These are phyloP conservation scores for Lagenorhynchus albirostris DNA, from an alignment of 2,113 vertebrate species.

Conservation along the genomic window DNA sequence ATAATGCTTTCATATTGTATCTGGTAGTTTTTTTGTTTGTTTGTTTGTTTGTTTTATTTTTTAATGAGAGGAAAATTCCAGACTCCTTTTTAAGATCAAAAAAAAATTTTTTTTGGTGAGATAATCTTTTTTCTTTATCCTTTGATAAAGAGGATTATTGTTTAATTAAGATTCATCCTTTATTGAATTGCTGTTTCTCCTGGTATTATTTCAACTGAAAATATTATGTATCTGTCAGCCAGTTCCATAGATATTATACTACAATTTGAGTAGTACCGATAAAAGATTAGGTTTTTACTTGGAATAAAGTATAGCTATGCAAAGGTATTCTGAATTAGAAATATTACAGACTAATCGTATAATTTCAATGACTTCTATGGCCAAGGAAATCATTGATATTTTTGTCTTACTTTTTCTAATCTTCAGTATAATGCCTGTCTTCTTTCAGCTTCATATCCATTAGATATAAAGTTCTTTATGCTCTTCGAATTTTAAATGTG, in stretches of 20 bases:
- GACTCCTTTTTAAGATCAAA: neutral
- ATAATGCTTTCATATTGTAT: neutral
- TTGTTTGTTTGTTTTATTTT: neutral
- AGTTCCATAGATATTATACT: neutral
- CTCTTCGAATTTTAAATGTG: neutral
- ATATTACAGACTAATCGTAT: neutral
- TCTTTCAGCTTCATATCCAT: neutral
- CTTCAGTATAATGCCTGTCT: neutral
- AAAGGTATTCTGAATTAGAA: neutral
- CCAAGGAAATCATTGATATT: neutral
- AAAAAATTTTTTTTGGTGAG: neutral
- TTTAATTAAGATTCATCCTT: neutral
- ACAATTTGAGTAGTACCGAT: neutral
- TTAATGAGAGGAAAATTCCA: neutral
- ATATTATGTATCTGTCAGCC: neutral
- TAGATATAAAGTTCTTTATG: neutral
- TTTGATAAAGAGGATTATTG: neutral
- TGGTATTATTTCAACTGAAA: conserved; percentile 10
- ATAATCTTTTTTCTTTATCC: neutral
- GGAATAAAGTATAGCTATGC: neutral
- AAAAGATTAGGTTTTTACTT: neutral
- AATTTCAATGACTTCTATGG: neutral
- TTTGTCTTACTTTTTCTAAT: neutral
- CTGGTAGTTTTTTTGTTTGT: neutral
- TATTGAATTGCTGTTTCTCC: neutral